A percentile compares a stretch with the other conserved stretches of the same genome.
phyloP scores from a whole-genome alignment of 2,888 invertebrate genomes.

The Chaitophorus viminalis region DNA sequence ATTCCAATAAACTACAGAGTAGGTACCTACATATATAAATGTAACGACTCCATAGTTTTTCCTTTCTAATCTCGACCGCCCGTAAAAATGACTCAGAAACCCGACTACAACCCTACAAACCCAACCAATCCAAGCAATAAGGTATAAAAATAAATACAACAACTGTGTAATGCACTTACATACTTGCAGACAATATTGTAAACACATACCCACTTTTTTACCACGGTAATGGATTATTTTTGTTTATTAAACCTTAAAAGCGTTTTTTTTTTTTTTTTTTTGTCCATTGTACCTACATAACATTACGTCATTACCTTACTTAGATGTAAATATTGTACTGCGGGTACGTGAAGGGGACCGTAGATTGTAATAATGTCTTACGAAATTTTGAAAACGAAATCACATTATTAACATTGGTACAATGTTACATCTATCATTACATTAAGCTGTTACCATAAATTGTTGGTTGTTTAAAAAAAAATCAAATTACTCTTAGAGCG shows the following conservation, averaged over 20 bases:
- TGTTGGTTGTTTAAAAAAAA: too few species aligned
- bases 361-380: too few species aligned
- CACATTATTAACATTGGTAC: too few species aligned
- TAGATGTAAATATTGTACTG: too few species aligned
- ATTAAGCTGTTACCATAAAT: too few species aligned
- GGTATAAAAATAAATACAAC: not conserved
- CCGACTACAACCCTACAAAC: too few species aligned
- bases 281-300: not conserved
- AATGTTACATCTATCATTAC: too few species aligned
- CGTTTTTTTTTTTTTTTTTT: not conserved
- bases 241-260: not conserved
- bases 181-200: not conserved
- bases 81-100: not conserved
- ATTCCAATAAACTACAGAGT: not conserved
- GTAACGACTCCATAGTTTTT: not conserved
- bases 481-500: too few species aligned
- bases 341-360: too few species aligned
- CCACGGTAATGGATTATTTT: not conserved
- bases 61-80: not conserved
- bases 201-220: not conserved
- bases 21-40: not conserved
- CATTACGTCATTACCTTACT: not conserved
- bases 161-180: not conserved
- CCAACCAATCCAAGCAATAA: not conserved
- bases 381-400: too few species aligned